Conservation (phyloP, 2,797 vertebrate genomes). For the Ispidina picta region DNA sequence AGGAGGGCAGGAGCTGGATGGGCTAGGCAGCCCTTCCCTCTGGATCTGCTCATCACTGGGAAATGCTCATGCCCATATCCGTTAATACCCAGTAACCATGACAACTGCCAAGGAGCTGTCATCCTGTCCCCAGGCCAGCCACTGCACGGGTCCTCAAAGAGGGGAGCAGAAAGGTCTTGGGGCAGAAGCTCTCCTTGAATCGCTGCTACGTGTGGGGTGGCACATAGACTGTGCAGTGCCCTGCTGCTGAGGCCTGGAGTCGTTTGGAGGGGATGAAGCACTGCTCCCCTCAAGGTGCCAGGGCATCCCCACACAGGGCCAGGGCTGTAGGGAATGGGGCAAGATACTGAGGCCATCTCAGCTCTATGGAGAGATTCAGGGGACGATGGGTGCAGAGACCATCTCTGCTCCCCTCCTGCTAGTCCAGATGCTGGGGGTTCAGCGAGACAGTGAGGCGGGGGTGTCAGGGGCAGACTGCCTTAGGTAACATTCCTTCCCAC, state of each 20-base stretch:
- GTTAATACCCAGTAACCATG: conserved; percentile 54
- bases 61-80: not conserved
- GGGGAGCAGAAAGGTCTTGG: not conserved
- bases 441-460: conserved; percentile 3
- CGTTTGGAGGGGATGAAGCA: not conserved
- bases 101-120: conserved; percentile 33
- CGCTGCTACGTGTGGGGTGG: rapidly evolving
- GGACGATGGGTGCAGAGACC: not conserved
- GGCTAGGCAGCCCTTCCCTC: not conserved
- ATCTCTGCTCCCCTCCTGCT: not conserved
- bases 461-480: conserved; percentile 45
- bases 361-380: not conserved
- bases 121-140: conserved; percentile 46
- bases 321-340: not conserved
- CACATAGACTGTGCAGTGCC: too few species aligned
- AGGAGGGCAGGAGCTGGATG: not conserved
- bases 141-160: not conserved
- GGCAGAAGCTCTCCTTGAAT: not conserved
- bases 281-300: rapidly evolving
- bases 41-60: not conserved
- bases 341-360: not conserved
- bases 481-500: conserved; percentile 66
- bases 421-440: conserved; percentile 28
- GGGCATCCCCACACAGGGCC: not conserved
- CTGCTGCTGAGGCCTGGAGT: rapidly evolving